phyloP scores from a whole-genome alignment of 1,140 invertebrate species.

The Latrodectus geometricus region DNA sequence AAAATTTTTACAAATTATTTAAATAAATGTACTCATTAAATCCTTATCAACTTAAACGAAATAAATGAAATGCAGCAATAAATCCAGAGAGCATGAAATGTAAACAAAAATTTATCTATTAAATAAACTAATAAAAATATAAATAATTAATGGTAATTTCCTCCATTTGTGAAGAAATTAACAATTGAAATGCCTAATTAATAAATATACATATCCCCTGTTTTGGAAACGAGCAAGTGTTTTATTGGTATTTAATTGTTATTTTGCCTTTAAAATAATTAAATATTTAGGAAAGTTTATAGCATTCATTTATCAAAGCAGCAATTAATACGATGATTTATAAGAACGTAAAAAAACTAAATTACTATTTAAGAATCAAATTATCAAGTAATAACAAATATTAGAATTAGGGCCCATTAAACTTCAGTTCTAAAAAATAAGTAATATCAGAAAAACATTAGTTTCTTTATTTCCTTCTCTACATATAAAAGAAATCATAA shows the following conservation, averaged over 20 bases:
- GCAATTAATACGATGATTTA: neutral
- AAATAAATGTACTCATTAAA: too few species aligned
- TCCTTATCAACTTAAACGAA: too few species aligned
- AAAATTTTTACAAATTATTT: too few species aligned
- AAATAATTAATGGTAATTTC: too few species aligned
- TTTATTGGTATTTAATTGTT: neutral
- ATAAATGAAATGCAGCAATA: too few species aligned
- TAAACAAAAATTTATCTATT: too few species aligned
- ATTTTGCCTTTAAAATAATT: conserved; percentile 23
- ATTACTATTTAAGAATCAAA: conserved; percentile 14
- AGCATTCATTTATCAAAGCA: conserved; percentile 21
- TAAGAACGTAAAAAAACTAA: neutral
- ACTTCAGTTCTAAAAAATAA: conserved; percentile 3
- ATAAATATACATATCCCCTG: too few species aligned
- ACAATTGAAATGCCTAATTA: too few species aligned
- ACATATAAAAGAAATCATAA: conserved; percentile 15
- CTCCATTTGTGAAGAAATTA: too few species aligned
- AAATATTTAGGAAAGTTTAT: conserved; percentile 38
- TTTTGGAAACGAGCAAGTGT: neutral
- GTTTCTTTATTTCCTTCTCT: conserved; percentile 1
- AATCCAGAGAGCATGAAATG: too few species aligned
- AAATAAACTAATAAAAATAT: too few species aligned
- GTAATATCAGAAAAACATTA: conserved; percentile 57
- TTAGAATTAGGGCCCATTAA: conserved; percentile 38
- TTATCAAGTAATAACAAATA: conserved; percentile 33